Conservation (phyloP, 2,888 invertebrate genomes). For the Dasysyrphus tricinctus region DNA sequence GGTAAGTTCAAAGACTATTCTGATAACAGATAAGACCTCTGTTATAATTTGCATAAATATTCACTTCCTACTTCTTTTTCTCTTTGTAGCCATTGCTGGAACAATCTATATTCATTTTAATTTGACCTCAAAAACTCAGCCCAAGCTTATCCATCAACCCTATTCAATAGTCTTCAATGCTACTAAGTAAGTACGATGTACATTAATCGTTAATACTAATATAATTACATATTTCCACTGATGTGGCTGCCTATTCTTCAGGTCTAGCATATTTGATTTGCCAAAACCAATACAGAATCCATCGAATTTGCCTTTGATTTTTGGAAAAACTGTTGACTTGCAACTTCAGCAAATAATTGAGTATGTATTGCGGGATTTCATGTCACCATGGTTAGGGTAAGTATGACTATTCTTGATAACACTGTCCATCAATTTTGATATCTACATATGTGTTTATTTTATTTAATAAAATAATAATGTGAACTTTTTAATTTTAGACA, state of each 20-base stretch:
- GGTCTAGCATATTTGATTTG: conserved; percentile 82
- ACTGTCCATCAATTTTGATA: neutral
- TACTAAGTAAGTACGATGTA: conserved; percentile 80
- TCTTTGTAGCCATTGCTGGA: conserved; percentile 80
- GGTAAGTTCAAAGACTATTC: conserved; percentile 78
- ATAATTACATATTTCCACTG: neutral
- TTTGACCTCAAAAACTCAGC: conserved; percentile 81
- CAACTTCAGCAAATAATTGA: conserved; percentile 93
- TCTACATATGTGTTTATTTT: conserved; percentile 5
- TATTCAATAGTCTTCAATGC: conserved; percentile 82
- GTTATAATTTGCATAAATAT: neutral
- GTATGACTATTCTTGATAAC: conserved; percentile 37
- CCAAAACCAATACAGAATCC: conserved; percentile 83
- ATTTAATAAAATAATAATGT: conserved; percentile 36
- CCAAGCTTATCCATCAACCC: conserved; percentile 80
- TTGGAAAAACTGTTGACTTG: conserved; percentile 92
- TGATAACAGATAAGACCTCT: conserved; percentile 51
- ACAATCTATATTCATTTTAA: conserved; percentile 82
- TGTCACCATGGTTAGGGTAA: conserved; percentile 88
- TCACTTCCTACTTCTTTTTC: conserved; percentile 17
- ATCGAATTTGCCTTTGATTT: conserved; percentile 89
- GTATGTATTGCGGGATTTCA: conserved; percentile 90
- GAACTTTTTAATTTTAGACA: conserved; percentile 81
- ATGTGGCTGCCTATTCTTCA: conserved; percentile 62
- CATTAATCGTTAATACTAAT: neutral